Evolutionary conservation across 2,113 vertebrate genomes (phyloP), one percentile per base, ranked within the genome.

Genomic region (Suncus etruscus): DNA sequence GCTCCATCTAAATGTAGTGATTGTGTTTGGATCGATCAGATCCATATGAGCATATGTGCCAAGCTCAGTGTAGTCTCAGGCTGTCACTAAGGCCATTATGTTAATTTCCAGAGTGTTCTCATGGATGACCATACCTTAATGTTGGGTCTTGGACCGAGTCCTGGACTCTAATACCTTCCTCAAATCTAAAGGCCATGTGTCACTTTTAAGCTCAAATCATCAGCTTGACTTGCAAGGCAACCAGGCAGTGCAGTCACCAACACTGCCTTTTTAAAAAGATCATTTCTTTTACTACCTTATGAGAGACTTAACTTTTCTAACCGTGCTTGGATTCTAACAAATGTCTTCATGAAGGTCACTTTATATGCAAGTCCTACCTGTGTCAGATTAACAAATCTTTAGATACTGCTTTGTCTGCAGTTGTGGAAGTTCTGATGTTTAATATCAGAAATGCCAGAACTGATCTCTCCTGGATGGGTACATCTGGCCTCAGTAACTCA

Each of bases 141-240:
- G 39, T 39, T 39, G 39, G 39, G 39, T 39, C 39, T 39, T 39
- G 39, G 39, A 39, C 39, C 39, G 39, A 39, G 39, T 39, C 39
- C 39, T 39, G 39, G 39, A 39, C 39, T 39, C 39, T n/a, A 31
- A 87, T 95, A 1, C 31, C 14, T 76, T 18, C 70, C 48, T 94
- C 89, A 72, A 91, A 87, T 51, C 82, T 83, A 84, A 94, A 58
- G 76, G 79, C 66, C 91, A 86, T 7, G 0, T 58, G 63, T 87
- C 72, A 10, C 85, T 94, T 76, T 86, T 54, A 45, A 86, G 31
- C 20, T 22, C 31, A 50, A 24, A 3, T 14, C 31, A 25, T 86
- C 86, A 39, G 45, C 10, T 86, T 4, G 84, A 58, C 77, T 86
- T 1, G 45, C 89, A 12, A 74, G 61, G 2, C 15, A 20, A 1